A percentile compares a stretch with the other conserved stretches of the same genome.
phyloP scores from a whole-genome alignment of 2,888 invertebrate species.

The Cryptocheilus praepositus region DNA sequence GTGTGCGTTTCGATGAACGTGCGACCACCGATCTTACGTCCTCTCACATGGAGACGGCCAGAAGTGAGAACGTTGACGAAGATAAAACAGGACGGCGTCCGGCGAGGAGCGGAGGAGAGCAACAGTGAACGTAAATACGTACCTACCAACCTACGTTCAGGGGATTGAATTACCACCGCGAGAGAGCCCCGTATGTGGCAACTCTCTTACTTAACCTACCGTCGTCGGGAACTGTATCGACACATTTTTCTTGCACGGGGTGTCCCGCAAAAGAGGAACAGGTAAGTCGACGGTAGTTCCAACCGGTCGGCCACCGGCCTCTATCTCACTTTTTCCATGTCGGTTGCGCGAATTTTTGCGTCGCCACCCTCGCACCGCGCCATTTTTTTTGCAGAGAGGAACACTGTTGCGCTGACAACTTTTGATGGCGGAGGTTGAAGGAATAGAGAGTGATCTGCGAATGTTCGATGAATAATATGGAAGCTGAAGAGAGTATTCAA shows the following conservation, averaged over 20 bases:
- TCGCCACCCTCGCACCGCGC: conserved; percentile 11
- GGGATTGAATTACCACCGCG: conserved; percentile 65
- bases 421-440: too few relatives aligned
- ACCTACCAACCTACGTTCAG: conserved; percentile 57
- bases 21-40: background rate
- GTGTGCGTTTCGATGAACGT: background rate
- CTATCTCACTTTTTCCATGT: background rate
- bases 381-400: too few relatives aligned
- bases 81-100: too few relatives aligned
- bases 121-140: conserved; percentile 27
- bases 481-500: too few relatives aligned
- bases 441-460: too few relatives aligned
- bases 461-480: too few relatives aligned
- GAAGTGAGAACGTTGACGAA: background rate
- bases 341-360: conserved; percentile 8
- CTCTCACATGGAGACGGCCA: background rate
- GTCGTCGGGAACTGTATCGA: conserved; percentile 69
- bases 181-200: conserved; percentile 66
- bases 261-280: conserved; percentile 45
- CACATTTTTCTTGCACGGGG: conserved; percentile 60
- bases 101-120: too few relatives aligned
- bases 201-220: conserved; percentile 69
- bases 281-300: conserved; percentile 3
- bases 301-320: background rate
- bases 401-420: too few relatives aligned